Percentiles rank a stretch among this genome's conserved stretches.
Conservation (phyloP, 1,140 invertebrate species). For the Oryzaephilus surinamensis region DNA sequence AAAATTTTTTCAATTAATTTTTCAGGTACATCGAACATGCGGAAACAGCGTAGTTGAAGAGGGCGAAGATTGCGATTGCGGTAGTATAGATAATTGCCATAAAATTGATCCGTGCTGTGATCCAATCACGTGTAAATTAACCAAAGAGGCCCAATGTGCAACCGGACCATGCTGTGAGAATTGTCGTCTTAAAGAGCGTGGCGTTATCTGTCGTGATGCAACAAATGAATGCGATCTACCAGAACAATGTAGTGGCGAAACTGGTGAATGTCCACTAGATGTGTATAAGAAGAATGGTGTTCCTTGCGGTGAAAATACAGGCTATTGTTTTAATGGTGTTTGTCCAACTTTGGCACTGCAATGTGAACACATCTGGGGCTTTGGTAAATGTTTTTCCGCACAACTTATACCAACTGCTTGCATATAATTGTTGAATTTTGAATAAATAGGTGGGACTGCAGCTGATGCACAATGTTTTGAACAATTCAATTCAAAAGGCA, state of each 20-base stretch:
- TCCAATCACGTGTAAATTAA: conserved; percentile 87
- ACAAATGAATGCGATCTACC: conserved; percentile 90
- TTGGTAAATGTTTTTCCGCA: conserved; percentile 29
- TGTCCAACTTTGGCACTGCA: conserved; percentile 82
- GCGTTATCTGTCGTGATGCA: conserved; percentile 69
- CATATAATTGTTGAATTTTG: not conserved
- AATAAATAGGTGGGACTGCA: conserved; percentile 51
- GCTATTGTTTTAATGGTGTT: conserved; percentile 82
- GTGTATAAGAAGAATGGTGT: conserved; percentile 86
- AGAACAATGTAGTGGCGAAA: conserved; percentile 79
- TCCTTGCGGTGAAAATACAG: conserved; percentile 44
- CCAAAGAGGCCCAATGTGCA: conserved; percentile 83
- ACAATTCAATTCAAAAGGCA: conserved; percentile 88
- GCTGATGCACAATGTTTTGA: conserved; percentile 82
- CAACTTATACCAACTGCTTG: not conserved
- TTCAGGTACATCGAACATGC: conserved; percentile 61
- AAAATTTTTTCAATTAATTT: conserved; percentile 2
- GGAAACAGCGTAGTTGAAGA: conserved; percentile 91
- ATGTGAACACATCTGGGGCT: conserved; percentile 87
- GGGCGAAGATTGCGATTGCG: conserved; percentile 91
- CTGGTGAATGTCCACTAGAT: conserved; percentile 78
- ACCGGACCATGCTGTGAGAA: conserved; percentile 84
- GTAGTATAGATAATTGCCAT: conserved; percentile 75
- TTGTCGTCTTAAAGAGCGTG: conserved; percentile 53
- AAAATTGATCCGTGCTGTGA: conserved; percentile 87